Conservation (phyloP, 2,113 vertebrate genomes). For the Stigmatopora argus region DNA sequence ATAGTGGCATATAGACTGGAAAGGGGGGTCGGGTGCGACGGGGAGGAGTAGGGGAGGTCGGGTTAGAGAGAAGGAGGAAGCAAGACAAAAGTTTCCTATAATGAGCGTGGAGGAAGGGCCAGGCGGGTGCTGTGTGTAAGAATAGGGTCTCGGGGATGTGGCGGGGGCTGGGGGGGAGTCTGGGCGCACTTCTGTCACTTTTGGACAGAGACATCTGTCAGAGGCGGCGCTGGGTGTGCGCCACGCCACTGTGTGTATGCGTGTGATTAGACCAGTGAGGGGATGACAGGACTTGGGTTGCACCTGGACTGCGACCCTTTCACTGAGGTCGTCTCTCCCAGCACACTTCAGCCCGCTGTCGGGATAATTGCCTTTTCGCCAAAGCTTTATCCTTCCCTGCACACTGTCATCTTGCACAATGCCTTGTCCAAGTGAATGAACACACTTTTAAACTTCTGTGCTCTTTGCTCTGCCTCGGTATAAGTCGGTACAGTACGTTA, state of each 20-base stretch:
- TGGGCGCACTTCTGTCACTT: slow-evolving; percentile 66
- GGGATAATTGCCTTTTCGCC: slow-evolving; percentile 38
- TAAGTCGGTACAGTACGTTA: neutral
- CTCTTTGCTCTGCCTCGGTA: neutral
- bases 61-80: slow-evolving; percentile 57
- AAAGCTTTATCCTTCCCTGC: slow-evolving; percentile 23
- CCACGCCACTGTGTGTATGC: slow-evolving; percentile 16
- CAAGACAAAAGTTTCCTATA: slow-evolving; percentile 68
- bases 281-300: slow-evolving; percentile 46
- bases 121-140: slow-evolving; percentile 43
- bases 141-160: slow-evolving; percentile 48
- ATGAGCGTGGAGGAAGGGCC: slow-evolving; percentile 64
- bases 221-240: slow-evolving; percentile 46
- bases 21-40: slow-evolving; percentile 54
- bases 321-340: slow-evolving; percentile 37
- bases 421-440: neutral
- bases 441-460: neutral
- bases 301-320: slow-evolving; percentile 57
- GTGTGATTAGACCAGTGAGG: slow-evolving; percentile 44
- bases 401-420: slow-evolving; percentile 8
- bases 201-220: slow-evolving; percentile 72
- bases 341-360: slow-evolving; percentile 44
- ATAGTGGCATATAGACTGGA: slow-evolving; percentile 49
- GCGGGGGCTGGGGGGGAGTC: slow-evolving; percentile 49
- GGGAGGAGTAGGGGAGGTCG: slow-evolving; percentile 48